Conservation (phyloP, 2,888 invertebrate genomes). For the Drepana falcataria region DNA sequence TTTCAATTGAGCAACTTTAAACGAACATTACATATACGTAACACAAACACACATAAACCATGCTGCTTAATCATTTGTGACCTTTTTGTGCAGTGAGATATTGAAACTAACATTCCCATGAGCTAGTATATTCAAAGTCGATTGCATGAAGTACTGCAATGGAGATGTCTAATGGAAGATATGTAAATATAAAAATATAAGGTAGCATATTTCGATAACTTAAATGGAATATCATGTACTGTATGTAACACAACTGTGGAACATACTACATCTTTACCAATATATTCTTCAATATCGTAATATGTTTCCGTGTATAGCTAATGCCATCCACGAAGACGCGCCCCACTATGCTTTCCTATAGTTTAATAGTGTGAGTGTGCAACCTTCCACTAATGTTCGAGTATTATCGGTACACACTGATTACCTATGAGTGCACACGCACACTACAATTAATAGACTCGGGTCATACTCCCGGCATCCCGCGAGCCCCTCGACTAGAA, state of each 20-base stretch:
- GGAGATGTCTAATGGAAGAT: not conserved
- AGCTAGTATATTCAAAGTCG: not conserved
- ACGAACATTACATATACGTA: not conserved
- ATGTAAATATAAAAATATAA: not conserved
- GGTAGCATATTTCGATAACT: not conserved
- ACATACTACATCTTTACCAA: too few relatives aligned
- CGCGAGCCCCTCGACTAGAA: too few relatives aligned
- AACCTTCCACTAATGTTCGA: too few relatives aligned
- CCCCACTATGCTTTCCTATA: too few relatives aligned
- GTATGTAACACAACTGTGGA: too few relatives aligned
- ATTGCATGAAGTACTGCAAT: constrained; percentile 1
- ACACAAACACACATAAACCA: not conserved
- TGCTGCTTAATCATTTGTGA: not conserved
- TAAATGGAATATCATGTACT: too few relatives aligned
- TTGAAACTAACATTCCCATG: not conserved
- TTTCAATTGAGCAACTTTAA: not conserved
- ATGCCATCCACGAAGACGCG: too few relatives aligned
- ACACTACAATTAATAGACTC: too few relatives aligned
- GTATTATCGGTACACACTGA: too few relatives aligned
- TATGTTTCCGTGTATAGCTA: not conserved
- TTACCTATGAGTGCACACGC: too few relatives aligned
- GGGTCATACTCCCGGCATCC: too few relatives aligned
- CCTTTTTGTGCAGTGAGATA: not conserved
- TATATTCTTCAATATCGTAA: not conserved
- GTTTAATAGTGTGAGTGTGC: too few relatives aligned